phyloP scores from a whole-genome alignment of 2,888 invertebrate genomes.

The Tetragonisca angustula region DNA sequence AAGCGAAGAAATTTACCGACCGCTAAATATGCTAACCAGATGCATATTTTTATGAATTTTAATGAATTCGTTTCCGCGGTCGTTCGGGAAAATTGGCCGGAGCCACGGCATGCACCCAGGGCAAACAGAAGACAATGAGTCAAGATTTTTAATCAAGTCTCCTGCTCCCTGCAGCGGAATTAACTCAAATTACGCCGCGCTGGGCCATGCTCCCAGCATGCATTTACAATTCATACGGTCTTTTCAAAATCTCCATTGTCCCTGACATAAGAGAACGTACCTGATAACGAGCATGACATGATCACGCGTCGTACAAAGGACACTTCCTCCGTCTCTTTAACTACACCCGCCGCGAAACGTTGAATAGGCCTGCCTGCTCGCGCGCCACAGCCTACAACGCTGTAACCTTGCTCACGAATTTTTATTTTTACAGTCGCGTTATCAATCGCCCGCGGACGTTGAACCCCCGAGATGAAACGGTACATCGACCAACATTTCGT shows the following conservation, averaged over 20 bases:
- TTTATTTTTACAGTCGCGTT: not conserved
- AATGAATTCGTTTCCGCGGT: conserved; percentile 68
- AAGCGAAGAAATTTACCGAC: conserved; percentile 17
- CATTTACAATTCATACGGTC: conserved; percentile 81
- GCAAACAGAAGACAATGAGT: conserved; percentile 82
- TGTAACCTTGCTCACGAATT: not conserved
- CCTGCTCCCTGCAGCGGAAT: conserved; percentile 81
- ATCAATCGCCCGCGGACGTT: not conserved
- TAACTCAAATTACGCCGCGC: conserved; percentile 82
- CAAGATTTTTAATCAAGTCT: conserved; percentile 82
- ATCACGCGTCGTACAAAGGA: conserved; percentile 64
- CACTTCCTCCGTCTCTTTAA: conserved; percentile 46
- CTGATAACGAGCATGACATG: conserved; percentile 63
- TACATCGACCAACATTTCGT: not conserved
- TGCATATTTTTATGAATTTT: conserved; percentile 77
- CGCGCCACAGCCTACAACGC: not conserved
- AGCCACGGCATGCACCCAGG: conserved; percentile 77
- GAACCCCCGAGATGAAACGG: not conserved
- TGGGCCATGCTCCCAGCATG: conserved; percentile 73
- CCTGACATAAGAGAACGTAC: conserved; percentile 63
- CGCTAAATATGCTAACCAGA: conserved; percentile 31
- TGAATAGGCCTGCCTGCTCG: not conserved
- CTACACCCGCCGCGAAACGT: conserved; percentile 47
- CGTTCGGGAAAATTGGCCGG: conserved; percentile 78
- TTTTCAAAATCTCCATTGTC: conserved; percentile 80